Percentiles rank a stretch among this genome's conserved stretches.
phyloP scores from a whole-genome alignment of 2,113 vertebrate genomes.

The Spermophilus dauricus region DNA sequence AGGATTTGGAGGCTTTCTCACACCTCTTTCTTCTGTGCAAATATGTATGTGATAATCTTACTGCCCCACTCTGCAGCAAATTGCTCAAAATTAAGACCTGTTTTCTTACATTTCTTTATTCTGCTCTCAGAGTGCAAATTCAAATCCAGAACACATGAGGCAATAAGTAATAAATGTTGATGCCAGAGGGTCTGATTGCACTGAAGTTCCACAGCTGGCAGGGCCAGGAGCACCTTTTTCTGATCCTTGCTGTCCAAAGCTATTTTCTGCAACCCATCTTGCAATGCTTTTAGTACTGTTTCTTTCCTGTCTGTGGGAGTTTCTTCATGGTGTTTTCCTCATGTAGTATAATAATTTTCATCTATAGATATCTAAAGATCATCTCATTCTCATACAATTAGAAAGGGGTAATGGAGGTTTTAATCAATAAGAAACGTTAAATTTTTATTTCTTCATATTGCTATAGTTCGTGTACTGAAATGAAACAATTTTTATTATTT shows the following conservation, averaged over 20 bases:
- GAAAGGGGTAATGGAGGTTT: slow-evolving; percentile 19
- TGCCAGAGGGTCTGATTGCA: neutral
- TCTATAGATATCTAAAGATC: neutral
- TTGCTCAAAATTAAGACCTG: neutral
- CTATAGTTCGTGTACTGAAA: slow-evolving; percentile 72
- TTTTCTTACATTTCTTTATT: neutral
- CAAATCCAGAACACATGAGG: neutral
- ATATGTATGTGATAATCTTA: neutral
- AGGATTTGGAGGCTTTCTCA: neutral
- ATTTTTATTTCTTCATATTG: slow-evolving; percentile 22
- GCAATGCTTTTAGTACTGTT: neutral
- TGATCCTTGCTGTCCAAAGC: neutral
- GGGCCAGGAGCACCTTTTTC: neutral
- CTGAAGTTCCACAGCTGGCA: neutral
- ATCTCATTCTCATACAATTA: slow-evolving; percentile 20
- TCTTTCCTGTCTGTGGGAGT: neutral
- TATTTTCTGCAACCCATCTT: neutral
- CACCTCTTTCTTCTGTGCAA: neutral
- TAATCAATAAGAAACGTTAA: slow-evolving; percentile 56
- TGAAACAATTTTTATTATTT: slow-evolving; percentile 56
- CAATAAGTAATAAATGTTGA: neutral
- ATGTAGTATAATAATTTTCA: neutral
- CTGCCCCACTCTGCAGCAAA: neutral
- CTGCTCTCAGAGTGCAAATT: neutral
- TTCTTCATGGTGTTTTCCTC: neutral